Conservation (phyloP, 2,113 vertebrate genomes). For the Oreocharis arfaki region DNA sequence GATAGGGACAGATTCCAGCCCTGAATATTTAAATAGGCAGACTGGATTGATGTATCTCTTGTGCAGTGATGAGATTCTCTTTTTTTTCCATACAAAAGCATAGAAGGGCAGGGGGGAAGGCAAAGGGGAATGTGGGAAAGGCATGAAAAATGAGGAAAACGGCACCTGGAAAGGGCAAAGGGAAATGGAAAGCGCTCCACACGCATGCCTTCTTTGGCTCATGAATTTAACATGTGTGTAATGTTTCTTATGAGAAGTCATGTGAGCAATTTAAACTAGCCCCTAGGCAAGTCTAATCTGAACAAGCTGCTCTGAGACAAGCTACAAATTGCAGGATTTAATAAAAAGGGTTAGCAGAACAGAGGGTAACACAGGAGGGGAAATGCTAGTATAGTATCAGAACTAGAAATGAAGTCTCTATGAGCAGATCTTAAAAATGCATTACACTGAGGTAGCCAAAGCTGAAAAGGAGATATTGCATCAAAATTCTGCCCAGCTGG, state of each 20-base stretch:
- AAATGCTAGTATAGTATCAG: not conserved
- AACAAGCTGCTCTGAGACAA: conserved; percentile 55
- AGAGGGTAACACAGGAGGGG: not conserved
- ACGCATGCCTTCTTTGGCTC: conserved; percentile 25
- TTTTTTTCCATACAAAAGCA: not conserved
- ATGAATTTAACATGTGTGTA: conserved; percentile 52
- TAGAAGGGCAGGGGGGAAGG: not conserved
- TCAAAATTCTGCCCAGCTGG: not conserved
- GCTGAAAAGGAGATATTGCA: not conserved
- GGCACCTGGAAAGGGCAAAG: conserved; percentile 36
- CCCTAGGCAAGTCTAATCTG: conserved; percentile 42
- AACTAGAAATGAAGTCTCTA: not conserved
- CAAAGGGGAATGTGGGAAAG: not conserved
- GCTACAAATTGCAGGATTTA: conserved; percentile 50
- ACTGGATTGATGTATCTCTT: not conserved
- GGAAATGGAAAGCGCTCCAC: not conserved
- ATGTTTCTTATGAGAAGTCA: conserved; percentile 40
- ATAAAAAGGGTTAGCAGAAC: conserved; percentile 7
- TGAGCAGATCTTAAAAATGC: not conserved
- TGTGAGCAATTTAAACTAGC: conserved; percentile 60
- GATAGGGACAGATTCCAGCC: not conserved
- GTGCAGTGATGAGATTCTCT: not conserved
- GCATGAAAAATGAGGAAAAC: conserved; percentile 13
- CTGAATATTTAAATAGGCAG: not conserved
- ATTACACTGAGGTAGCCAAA: not conserved